Evolutionary conservation across 2,113 vertebrate species (phyloP).

Genomic region (Atherinomorus stipes): DNA sequence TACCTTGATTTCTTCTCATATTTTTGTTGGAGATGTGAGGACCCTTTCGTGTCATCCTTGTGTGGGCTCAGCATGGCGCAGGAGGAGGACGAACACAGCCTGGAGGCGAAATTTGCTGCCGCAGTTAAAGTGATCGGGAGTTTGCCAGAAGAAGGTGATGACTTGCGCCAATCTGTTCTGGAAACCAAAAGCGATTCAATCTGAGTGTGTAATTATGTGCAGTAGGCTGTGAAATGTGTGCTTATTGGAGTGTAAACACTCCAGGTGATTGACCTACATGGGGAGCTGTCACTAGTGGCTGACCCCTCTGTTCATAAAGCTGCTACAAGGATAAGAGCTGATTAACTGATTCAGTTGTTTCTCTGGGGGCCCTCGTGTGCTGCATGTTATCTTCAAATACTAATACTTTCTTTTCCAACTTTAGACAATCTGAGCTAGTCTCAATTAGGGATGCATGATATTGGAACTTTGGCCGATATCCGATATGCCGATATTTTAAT

Average conservation of each 20-base stretch:
- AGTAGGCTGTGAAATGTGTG: neutral
- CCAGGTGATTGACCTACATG: slow-evolving; percentile 59
- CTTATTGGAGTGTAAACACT: slow-evolving; percentile 12
- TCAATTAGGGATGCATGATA: no score
- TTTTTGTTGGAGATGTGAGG: slow-evolving; percentile 54
- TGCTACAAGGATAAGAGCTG: slow-evolving; percentile 28
- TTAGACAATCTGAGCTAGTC: no score
- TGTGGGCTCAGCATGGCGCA: slow-evolving; percentile 82
- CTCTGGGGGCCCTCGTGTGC: neutral
- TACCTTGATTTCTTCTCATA: neutral
- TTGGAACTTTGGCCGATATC: no score
- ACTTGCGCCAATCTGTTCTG: slow-evolving; percentile 10
- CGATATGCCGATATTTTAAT: no score
- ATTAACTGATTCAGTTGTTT: slow-evolving; percentile 33
- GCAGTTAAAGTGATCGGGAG: slow-evolving; percentile 93
- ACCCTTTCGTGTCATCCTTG: slow-evolving; percentile 46
- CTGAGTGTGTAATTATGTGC: neutral
- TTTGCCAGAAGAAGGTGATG: slow-evolving; percentile 91
- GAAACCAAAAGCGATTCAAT: neutral
- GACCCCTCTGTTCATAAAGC: slow-evolving; percentile 38
- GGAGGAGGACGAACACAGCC: slow-evolving; percentile 80
- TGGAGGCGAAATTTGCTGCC: slow-evolving; percentile 89
- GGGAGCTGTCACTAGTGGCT: slow-evolving; percentile 25
- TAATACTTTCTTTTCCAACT: no score
- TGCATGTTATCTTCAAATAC: no score